Evolutionary conservation across 2,113 vertebrate genomes (phyloP), one percentile per base, ranked within the genome.

Genomic region (Hepsetus odoe): DNA sequence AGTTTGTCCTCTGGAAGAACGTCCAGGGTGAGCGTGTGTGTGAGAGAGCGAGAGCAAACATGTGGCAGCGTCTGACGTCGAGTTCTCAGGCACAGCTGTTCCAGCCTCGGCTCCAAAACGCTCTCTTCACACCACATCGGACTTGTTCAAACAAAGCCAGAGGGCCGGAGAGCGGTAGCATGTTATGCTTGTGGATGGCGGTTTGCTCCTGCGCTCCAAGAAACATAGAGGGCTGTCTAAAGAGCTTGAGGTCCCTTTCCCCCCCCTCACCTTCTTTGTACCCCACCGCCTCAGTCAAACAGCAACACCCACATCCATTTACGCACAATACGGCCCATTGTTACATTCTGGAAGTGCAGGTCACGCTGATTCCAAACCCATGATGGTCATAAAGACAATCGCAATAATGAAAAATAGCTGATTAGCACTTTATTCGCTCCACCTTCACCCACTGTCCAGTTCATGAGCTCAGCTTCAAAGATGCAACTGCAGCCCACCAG

Each of bases 121-220:
- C 13, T 79, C 42, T 74, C 78, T 72, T 30, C 72, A 81, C 83
- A 89, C 88, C 88, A 72, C 87, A 86, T 44, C 84, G 78, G 85
- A 90, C 85, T 88, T 84, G 83, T 87, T 87, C 82, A 90, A 90
- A 90, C 88, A 90, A 79, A 85, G 84, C 53, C 77, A 73, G 76
- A 74, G 70, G 76, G 86, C 66, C 73, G 76, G 82, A 88, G 81
- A 86, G 85, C 83, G 33, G 66, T 86, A 86, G 84, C 85, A 77
- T 86, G 87, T 91, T 88, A 84, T 90, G 84, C 82, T 89, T 88
- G 86, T 26, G 86, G 86, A 90, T 20, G 81, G 88, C 56, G 88
- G 90, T 89, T 66, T 80, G 74, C n/a, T 11, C n/a, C 46, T 22
- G 44, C 55, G 0, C 58, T 89, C 90, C 91, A 92, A 91, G 82